Percentiles rank a stretch among this genome's conserved stretches.
These are phyloP conservation scores for Coreius guichenoti DNA, from an alignment of 2,797 vertebrate genomes.

Conservation along the genomic window DNA sequence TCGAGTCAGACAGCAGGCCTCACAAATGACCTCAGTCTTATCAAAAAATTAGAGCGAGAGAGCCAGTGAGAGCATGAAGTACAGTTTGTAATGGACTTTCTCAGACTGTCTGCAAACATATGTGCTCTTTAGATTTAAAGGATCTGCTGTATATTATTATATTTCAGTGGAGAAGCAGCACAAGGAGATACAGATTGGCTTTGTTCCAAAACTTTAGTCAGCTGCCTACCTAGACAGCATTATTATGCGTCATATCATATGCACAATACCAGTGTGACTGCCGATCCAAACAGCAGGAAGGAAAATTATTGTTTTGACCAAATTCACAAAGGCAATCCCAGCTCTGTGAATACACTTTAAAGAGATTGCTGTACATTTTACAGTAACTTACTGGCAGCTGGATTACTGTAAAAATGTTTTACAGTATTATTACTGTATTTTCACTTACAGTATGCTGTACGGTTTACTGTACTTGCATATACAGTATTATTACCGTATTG, in stretches of 20 bases:
- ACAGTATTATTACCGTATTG: background rate
- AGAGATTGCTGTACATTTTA: too few species aligned
- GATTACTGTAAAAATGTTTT: too few species aligned
- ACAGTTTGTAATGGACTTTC: background rate
- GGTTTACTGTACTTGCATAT: background rate
- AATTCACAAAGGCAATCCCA: too few species aligned
- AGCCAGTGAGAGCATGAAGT: background rate
- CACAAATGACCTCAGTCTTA: conserved; percentile 29
- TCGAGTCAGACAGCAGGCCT: background rate
- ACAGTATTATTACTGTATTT: too few species aligned
- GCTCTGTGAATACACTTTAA: too few species aligned
- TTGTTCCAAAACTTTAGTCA: background rate
- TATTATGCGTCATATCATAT: too few species aligned
- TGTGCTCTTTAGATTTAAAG: background rate
- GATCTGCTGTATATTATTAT: background rate
- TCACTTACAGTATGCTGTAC: background rate
- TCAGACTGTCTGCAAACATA: background rate
- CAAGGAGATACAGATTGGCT: background rate
- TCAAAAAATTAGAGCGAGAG: conserved; percentile 23
- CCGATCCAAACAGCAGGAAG: too few species aligned
- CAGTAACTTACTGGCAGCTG: too few species aligned
- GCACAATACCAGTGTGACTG: too few species aligned
- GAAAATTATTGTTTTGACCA: too few species aligned
- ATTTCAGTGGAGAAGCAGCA: background rate
- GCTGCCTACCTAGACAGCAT: background rate